These are phyloP conservation scores for Serranus cabrilla DNA, from an alignment of 2,797 vertebrate species.

Conservation along the genomic window DNA sequence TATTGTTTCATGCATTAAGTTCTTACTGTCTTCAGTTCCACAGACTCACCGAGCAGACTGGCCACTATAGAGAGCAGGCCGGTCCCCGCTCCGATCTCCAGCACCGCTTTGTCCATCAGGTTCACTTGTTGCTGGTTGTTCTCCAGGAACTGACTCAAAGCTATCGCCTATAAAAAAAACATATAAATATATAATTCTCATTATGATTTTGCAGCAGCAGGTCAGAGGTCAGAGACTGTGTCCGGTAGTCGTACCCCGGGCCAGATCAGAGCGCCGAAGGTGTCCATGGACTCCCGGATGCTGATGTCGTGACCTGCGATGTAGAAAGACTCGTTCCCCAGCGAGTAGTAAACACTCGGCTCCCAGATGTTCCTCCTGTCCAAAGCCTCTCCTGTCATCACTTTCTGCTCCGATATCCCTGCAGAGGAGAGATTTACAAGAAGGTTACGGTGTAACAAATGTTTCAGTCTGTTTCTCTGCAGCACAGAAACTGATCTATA, in stretches of 20 bases:
- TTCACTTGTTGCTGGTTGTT: constrained; percentile 90
- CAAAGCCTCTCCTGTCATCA: constrained; percentile 66
- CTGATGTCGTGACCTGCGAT: constrained; percentile 89
- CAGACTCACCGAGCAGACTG: constrained; percentile 90
- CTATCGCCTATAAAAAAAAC: constrained; percentile 85
- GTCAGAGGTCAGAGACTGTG: background rate
- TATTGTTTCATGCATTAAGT: background rate
- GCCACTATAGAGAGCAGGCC: constrained; percentile 94
- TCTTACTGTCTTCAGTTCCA: no score
- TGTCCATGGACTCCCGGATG: constrained; percentile 93
- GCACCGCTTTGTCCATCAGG: constrained; percentile 88
- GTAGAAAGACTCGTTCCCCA: constrained; percentile 88
- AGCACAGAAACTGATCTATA: background rate
- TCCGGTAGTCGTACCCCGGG: constrained; percentile 86
- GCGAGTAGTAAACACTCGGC: constrained; percentile 84
- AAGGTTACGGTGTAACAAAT: background rate
- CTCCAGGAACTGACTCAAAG: constrained; percentile 93
- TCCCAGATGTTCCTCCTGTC: constrained; percentile 80
- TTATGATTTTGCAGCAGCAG: background rate
- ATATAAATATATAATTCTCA: constrained; percentile 27
- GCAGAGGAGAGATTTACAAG: background rate
- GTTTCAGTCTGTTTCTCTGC: background rate
- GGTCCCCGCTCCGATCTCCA: constrained; percentile 96
- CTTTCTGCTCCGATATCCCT: constrained; percentile 42
- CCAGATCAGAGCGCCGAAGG: constrained; percentile 92